These are phyloP conservation scores for Orcinus orca DNA, from an alignment of 2,113 vertebrate species.

Conservation along the genomic window DNA sequence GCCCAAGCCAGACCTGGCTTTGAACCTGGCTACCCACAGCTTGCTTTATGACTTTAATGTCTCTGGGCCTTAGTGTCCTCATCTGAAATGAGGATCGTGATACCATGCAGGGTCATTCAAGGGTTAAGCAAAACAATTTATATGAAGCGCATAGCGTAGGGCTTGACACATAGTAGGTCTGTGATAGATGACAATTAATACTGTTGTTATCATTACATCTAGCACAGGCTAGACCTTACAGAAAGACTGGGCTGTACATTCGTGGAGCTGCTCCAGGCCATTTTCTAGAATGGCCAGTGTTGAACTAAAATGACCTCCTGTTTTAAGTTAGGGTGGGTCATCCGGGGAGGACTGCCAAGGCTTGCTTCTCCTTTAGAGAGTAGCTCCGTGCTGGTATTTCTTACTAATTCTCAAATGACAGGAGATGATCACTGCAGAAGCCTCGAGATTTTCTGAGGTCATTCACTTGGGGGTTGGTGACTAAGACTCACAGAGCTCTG, in stretches of 20 bases:
- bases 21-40: neutral
- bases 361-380: neutral
- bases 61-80: neutral
- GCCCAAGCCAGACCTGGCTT: neutral
- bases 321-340: neutral
- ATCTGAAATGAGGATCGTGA: neutral
- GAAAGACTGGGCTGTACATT: neutral
- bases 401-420: neutral
- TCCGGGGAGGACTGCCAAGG: fast-evolving
- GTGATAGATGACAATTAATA: neutral
- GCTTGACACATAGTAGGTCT: neutral
- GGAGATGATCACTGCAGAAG: neutral
- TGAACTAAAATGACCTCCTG: neutral
- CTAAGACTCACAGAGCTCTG: neutral
- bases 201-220: neutral
- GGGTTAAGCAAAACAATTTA: neutral
- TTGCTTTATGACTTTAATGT: neutral
- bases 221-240: neutral
- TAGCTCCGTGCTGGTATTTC: neutral
- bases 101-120: neutral
- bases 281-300: neutral
- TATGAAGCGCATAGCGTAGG: neutral
- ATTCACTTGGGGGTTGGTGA: neutral
- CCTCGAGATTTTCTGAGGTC: neutral
- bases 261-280: neutral